Evolutionary conservation across 1,140 invertebrate species (phyloP).

Genomic region (Homalodisca vitripennis): DNA sequence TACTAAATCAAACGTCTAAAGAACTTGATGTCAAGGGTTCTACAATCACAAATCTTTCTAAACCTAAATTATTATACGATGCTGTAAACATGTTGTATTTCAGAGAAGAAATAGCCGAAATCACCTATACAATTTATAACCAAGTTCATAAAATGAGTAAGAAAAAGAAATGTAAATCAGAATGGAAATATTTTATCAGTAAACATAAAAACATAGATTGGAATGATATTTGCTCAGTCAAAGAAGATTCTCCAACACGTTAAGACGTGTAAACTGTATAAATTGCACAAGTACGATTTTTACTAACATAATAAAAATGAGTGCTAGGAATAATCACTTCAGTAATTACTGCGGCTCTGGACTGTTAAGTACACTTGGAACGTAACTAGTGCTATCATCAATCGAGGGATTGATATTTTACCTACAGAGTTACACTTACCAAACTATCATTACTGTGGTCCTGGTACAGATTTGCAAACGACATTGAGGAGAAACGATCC

Average conservation of each 20-base stretch:
- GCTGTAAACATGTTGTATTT: neutral
- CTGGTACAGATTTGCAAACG: constrained; percentile 50
- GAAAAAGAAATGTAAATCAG: neutral
- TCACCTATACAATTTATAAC: neutral
- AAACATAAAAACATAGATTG: neutral
- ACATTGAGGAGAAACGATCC: constrained; percentile 47
- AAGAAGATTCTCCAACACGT: neutral
- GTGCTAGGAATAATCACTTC: no score
- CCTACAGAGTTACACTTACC: constrained; percentile 51
- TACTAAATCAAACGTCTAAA: neutral
- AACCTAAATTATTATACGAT: neutral
- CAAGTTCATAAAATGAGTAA: neutral
- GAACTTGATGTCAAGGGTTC: neutral
- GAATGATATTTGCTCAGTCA: neutral
- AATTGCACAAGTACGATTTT: no score
- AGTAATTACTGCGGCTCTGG: neutral
- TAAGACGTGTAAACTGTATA: no score
- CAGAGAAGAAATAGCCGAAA: neutral
- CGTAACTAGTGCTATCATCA: neutral
- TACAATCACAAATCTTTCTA: neutral
- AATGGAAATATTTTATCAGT: neutral
- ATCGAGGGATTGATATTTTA: constrained; percentile 47
- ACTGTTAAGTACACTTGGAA: neutral
- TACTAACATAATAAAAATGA: no score
- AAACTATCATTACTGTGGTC: constrained; percentile 51